A percentile compares a stretch with the other conserved stretches of the same genome.
These are phyloP conservation scores for Cheilosia urbana DNA, from an alignment of 2,888 invertebrate genomes.

Conservation along the genomic window DNA sequence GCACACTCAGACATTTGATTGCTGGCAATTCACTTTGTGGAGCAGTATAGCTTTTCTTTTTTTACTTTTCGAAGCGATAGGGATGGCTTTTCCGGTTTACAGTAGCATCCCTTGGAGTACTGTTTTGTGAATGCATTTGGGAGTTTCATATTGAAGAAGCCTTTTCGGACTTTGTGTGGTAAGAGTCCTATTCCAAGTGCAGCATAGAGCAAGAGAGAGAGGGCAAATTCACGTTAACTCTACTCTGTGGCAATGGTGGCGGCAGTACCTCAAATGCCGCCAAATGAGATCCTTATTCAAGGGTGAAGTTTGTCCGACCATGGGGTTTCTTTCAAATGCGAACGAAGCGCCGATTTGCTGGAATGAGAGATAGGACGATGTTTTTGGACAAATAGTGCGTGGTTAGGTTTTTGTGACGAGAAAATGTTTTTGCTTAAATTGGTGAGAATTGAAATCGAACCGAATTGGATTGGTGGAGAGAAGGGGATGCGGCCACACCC, in stretches of 20 bases:
- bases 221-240: slow-evolving; percentile 47
- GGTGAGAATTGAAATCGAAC: not conserved
- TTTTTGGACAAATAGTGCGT: slow-evolving; percentile 36
- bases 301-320: slow-evolving; percentile 33
- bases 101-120: slow-evolving; percentile 50
- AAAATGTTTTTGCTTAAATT: not conserved
- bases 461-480: slow-evolving; percentile 25
- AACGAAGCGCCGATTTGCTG: slow-evolving; percentile 9
- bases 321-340: slow-evolving; percentile 22
- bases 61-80: slow-evolving; percentile 37
- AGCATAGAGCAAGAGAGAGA: slow-evolving; percentile 17
- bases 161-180: slow-evolving; percentile 33
- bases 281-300: slow-evolving; percentile 42
- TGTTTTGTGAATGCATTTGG: slow-evolving; percentile 57
- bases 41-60: slow-evolving; percentile 35
- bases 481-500: slow-evolving; percentile 10
- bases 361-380: slow-evolving; percentile 11
- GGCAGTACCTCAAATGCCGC: slow-evolving; percentile 24
- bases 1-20: slow-evolving; percentile 76
- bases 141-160: slow-evolving; percentile 34
- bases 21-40: slow-evolving; percentile 76
- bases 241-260: slow-evolving; percentile 48
- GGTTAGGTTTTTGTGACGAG: slow-evolving; percentile 17
- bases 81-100: slow-evolving; percentile 41
- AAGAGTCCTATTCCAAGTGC: not conserved